These are phyloP conservation scores for Bombus consobrinus DNA, from an alignment of 1,140 invertebrate species.

Conservation along the genomic window DNA sequence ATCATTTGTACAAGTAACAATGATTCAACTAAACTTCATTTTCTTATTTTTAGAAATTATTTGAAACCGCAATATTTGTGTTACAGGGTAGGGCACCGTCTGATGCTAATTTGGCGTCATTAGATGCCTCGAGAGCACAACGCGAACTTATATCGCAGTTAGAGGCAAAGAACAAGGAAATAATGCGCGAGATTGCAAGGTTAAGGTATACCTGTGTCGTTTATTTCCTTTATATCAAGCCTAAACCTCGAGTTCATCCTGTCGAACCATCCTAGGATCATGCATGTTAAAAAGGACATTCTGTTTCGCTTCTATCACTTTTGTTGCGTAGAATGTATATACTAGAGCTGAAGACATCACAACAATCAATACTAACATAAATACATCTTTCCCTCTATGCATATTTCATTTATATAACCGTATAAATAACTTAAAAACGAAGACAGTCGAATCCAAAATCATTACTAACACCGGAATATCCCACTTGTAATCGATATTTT, in stretches of 20 bases:
- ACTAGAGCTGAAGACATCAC: slow-evolving; percentile 53
- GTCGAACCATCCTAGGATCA: slow-evolving; percentile 80
- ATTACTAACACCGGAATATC: background rate
- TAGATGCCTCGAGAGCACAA: slow-evolving; percentile 93
- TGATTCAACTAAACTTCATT: background rate
- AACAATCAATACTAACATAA: slow-evolving; percentile 42
- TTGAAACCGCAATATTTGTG: slow-evolving; percentile 4
- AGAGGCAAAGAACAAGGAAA: slow-evolving; percentile 98
- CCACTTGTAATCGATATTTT: background rate
- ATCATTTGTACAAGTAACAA: background rate
- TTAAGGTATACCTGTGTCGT: slow-evolving; percentile 88
- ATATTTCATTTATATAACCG: background rate
- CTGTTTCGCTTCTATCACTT: slow-evolving; percentile 74
- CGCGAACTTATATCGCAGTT: slow-evolving; percentile 96
- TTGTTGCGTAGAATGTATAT: slow-evolving; percentile 74
- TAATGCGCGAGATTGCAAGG: slow-evolving; percentile 97
- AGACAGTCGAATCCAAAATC: background rate
- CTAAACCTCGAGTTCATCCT: slow-evolving; percentile 79
- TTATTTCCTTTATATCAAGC: slow-evolving; percentile 81
- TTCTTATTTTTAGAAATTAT: background rate
- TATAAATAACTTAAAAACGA: background rate
- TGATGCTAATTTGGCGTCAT: slow-evolving; percentile 87
- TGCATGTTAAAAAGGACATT: slow-evolving; percentile 77
- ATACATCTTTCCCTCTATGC: slow-evolving; percentile 9
- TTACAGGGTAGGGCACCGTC: slow-evolving; percentile 88